Evolutionary conservation across 2,797 vertebrate species (phyloP).

Genomic region (Coendou prehensilis): DNA sequence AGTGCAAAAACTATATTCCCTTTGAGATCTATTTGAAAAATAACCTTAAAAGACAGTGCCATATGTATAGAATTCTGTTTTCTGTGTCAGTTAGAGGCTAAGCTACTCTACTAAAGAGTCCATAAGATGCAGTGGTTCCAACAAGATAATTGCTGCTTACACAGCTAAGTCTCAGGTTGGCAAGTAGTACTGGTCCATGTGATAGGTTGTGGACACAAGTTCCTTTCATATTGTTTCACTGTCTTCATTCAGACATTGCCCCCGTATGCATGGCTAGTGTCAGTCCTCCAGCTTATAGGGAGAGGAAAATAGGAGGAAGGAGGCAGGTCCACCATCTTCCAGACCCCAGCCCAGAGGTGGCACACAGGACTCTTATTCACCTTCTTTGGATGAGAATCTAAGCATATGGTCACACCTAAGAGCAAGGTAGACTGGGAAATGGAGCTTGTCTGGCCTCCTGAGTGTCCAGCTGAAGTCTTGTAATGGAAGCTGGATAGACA

Average conservation of each 20-base stretch:
- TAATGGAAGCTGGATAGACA: neutral
- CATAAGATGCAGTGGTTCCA: no score
- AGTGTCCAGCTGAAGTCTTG: neutral
- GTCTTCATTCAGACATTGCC: neutral
- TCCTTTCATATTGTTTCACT: conserved; percentile 24
- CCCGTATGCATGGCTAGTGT: neutral
- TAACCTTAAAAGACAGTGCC: neutral
- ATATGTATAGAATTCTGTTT: neutral
- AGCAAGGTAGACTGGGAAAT: neutral
- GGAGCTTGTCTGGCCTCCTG: neutral
- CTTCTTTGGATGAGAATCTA: neutral
- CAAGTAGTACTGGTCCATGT: neutral
- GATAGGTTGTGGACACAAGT: neutral
- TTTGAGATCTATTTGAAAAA: conserved; percentile 16
- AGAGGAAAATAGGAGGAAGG: neutral
- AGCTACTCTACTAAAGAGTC: neutral
- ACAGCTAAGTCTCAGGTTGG: neutral
- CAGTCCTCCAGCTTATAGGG: neutral
- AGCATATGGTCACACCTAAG: neutral
- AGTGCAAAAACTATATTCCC: neutral
- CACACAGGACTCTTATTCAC: neutral
- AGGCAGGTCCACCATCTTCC: neutral
- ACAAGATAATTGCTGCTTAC: neutral
- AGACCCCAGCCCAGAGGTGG: neutral
- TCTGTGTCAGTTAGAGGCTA: neutral